Conservation (phyloP, 2,888 invertebrate genomes). For the Melinaea menophilus region DNA sequence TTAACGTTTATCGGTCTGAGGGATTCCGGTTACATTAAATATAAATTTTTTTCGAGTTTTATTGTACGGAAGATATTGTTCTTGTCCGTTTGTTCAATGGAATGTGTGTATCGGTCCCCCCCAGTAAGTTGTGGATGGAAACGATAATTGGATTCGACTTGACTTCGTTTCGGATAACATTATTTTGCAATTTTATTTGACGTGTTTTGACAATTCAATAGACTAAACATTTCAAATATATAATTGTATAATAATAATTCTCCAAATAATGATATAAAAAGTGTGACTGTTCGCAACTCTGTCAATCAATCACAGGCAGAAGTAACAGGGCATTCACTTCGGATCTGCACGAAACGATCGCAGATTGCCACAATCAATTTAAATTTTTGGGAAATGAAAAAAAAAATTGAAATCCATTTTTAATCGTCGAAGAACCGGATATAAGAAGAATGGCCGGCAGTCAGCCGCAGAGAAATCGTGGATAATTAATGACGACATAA, state of each 20-base stretch:
- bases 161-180: too few species aligned
- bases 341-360: conserved; percentile 69
- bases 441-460: conserved; percentile 61
- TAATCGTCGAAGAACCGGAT: conserved; percentile 63
- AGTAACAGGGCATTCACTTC: conserved; percentile 47
- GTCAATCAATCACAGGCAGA: conserved; percentile 44
- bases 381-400: conserved; percentile 55
- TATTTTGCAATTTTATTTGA: too few species aligned
- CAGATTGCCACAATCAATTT: conserved; percentile 72
- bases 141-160: conserved; percentile 35
- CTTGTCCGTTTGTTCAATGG: conserved; percentile 45
- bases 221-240: too few species aligned
- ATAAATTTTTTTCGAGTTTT: conserved; percentile 65
- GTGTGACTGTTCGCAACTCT: conserved; percentile 1
- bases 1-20: conserved; percentile 66
- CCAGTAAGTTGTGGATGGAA: conserved; percentile 30
- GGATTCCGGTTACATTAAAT: conserved; percentile 67
- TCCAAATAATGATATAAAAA: background rate
- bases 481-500: conserved; percentile 73
- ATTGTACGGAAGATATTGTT: conserved; percentile 72
- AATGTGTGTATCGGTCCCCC: conserved; percentile 29
- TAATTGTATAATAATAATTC: too few species aligned
- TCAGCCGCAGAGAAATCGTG: conserved; percentile 71
- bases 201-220: too few species aligned
- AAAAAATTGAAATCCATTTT: conserved; percentile 56